These are phyloP conservation scores for Psettodes erumei DNA, from an alignment of 2,113 vertebrate species.

Conservation along the genomic window DNA sequence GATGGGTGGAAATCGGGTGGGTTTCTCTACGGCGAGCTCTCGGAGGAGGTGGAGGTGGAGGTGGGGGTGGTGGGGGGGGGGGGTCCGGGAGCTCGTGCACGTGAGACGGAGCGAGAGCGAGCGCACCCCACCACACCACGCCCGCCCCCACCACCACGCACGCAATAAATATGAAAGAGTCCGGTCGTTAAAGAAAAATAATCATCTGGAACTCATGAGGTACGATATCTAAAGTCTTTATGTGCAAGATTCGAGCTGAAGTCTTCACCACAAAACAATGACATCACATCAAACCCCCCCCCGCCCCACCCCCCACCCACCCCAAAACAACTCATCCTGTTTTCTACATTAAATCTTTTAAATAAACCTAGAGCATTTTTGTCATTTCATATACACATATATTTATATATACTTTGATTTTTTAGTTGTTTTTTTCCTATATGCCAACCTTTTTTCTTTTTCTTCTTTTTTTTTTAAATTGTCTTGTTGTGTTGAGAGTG, in stretches of 20 bases:
- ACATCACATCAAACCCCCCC: constrained; percentile 72
- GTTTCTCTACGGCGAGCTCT: constrained; percentile 64
- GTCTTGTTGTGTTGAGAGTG: constrained; percentile 45
- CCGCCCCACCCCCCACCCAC: constrained; percentile 53
- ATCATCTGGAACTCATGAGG: constrained; percentile 80
- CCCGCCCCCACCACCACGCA: too few species aligned
- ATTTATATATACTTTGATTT: constrained; percentile 77
- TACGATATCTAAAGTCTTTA: constrained; percentile 87
- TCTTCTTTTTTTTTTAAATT: too few species aligned
- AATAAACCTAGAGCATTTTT: constrained; percentile 83
- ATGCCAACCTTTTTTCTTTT: constrained; percentile 70
- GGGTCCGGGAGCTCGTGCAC: constrained; percentile 15
- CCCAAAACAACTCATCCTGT: constrained; percentile 54
- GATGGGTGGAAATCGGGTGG: constrained; percentile 65
- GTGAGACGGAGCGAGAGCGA: constrained; percentile 12
- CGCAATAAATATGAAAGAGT: constrained; percentile 85
- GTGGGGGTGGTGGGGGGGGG: constrained; percentile 33
- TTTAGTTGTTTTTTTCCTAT: constrained; percentile 74
- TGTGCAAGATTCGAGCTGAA: constrained; percentile 85
- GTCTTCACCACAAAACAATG: constrained; percentile 83
- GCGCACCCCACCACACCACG: too few species aligned
- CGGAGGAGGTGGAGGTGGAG: constrained; percentile 25
- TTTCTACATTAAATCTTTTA: constrained; percentile 81
- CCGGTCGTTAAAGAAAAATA: constrained; percentile 79
- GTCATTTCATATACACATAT: constrained; percentile 84